Evolutionary conservation across 2,888 invertebrate genomes (phyloP), one percentile per base, ranked within the genome.

Genomic region (Drosophila buzzatii): DNA sequence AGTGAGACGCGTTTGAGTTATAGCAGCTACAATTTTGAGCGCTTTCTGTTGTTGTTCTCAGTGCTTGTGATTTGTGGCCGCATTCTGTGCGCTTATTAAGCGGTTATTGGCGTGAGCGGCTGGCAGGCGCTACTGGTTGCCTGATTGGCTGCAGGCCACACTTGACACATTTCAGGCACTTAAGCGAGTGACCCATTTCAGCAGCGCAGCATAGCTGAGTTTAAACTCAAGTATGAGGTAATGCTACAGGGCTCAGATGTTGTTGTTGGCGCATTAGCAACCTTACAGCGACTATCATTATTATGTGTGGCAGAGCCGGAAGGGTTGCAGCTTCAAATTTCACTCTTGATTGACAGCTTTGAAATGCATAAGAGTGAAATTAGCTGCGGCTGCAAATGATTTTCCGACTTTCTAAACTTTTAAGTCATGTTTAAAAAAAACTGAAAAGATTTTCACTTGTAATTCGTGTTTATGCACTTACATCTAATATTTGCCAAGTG

Each of bases 181-280:
- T 79, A 73, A 74, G 74, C 74, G 75, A 73, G 72, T 90, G 91
- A 90, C 91, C 91, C 88, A 90, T 86, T 88, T 91, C 79, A 27
- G 1, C 7, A 3, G 73, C 62, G 49, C 68, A 51, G 56, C 51
- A 51, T 53, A 68, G 66, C 55, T 66, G 55, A 41, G 57, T 14
- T 61, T 12, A 3, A 61, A 41, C 55, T 52, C 35, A n/a, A 33
- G 18, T 20, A 35, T 45, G 56, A 73, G 62, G 49, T 57, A 76
- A 73, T 69, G 66, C 78, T 67, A 44, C 39, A 57, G 52, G 69
- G 65, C 82, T 58, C 55, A 27, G 37, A 42, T 44, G 31, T 10
- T 27, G 33, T 47, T 23, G 70, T 86, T 86, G 64, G 18, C 81
- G 70, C 87, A 86, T 86, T 84, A 84, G 62, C 76, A 52, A 20